These are phyloP conservation scores for Anastrepha obliqua DNA, from an alignment of 1,140 invertebrate genomes.

Conservation along the genomic window DNA sequence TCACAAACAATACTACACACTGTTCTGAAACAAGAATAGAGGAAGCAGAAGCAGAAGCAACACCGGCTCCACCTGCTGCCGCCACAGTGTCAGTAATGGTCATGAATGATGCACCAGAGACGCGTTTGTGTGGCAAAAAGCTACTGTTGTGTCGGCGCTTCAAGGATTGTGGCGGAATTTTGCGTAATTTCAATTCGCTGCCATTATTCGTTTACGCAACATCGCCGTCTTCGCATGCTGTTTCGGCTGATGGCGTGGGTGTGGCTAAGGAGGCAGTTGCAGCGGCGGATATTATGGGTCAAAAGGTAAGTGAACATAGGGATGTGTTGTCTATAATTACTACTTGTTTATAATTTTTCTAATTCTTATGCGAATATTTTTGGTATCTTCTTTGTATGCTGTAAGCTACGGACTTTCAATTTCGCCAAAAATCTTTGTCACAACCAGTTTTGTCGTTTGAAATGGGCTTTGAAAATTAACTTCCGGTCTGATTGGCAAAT, in stretches of 20 bases:
- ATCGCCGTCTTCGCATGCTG: constrained; percentile 68
- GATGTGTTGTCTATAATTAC: no score
- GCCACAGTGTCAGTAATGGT: not conserved
- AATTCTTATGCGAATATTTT: no score
- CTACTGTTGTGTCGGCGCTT: constrained; percentile 70
- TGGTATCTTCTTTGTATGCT: no score
- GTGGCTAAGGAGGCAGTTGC: constrained; percentile 65
- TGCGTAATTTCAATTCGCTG: constrained; percentile 71
- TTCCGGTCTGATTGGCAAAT: constrained; percentile 21
- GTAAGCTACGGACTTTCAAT: no score
- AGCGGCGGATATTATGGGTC: constrained; percentile 61
- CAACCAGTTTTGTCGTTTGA: not conserved
- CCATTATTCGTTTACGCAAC: constrained; percentile 71
- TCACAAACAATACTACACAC: not conserved
- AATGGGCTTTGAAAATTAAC: not conserved
- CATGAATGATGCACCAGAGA: constrained; percentile 3
- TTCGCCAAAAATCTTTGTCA: not conserved
- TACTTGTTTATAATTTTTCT: no score
- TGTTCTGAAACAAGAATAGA: constrained; percentile 5
- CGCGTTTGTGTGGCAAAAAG: constrained; percentile 61
- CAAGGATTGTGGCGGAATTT: constrained; percentile 65
- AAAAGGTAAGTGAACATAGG: constrained; percentile 64
- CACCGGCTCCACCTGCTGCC: constrained; percentile 23
- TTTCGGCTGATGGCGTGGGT: constrained; percentile 71
- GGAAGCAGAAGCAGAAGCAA: not conserved